Conservation (phyloP, 2,888 invertebrate genomes). For the Caenorhabditis wallacei region DNA sequence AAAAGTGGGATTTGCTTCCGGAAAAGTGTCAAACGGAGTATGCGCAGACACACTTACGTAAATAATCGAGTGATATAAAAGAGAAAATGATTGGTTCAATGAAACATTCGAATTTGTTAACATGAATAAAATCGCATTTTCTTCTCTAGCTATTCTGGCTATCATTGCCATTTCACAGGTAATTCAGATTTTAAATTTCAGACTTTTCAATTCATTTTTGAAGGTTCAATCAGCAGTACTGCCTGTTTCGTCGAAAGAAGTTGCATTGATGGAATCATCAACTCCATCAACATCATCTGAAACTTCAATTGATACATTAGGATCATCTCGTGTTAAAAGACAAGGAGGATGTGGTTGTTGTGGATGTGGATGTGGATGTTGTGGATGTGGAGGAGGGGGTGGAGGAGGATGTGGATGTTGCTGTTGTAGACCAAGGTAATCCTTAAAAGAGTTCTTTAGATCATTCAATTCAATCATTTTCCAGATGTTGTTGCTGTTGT, state of each 20-base stretch:
- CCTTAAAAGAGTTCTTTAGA: too few species aligned
- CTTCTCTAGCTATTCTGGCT: constrained; percentile 15
- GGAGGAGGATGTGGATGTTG: constrained; percentile 48
- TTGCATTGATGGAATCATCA: constrained; percentile 31
- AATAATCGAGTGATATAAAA: constrained; percentile 28
- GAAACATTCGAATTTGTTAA: constrained; percentile 1
- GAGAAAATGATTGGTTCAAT: constrained; percentile 9
- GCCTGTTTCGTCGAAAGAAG: constrained; percentile 42
- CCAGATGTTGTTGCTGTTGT: constrained; percentile 59
- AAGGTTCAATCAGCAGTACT: constrained; percentile 45
- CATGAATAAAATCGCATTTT: constrained; percentile 21
- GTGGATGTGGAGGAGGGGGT: constrained; percentile 55
- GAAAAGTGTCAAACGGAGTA: constrained; percentile 33
- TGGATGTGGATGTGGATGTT: constrained; percentile 54
- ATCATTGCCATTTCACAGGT: constrained; percentile 33
- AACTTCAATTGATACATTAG: constrained; percentile 59
- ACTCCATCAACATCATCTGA: constrained; percentile 25
- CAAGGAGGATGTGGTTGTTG: constrained; percentile 55
- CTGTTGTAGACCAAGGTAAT: constrained; percentile 61
- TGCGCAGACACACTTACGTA: constrained; percentile 24
- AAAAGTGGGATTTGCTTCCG: constrained; percentile 20
- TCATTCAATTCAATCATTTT: too few species aligned
- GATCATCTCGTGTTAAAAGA: constrained; percentile 61
- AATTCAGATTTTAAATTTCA: not conserved
- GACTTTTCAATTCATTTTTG: not conserved